phyloP scores from a whole-genome alignment of 1,140 invertebrate genomes.

The Anastrepha ludens region DNA sequence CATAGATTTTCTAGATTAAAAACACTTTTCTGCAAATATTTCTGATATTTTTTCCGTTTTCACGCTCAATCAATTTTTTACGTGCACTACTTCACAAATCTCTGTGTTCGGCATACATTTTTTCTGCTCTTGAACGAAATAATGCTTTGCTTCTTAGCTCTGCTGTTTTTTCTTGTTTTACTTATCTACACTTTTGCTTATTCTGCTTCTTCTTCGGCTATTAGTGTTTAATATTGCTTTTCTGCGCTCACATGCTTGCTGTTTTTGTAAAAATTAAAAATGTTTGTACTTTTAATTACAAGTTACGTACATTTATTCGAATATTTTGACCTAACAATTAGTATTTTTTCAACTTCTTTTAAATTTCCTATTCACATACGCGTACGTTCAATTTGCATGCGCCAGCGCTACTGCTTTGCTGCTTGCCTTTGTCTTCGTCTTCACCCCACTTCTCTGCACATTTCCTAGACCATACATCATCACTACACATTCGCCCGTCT shows the following conservation, averaged over 20 bases:
- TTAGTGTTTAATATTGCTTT: constrained; percentile 37
- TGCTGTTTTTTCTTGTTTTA: constrained; percentile 44
- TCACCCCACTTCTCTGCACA: constrained; percentile 3
- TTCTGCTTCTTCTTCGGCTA: constrained; percentile 47
- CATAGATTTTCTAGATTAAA: constrained; percentile 10
- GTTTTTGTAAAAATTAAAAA: constrained; percentile 30
- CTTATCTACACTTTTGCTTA: constrained; percentile 51
- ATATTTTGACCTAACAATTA: neutral
- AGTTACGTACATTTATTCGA: neutral
- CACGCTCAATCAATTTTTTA: neutral
- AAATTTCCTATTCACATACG: constrained; percentile 10
- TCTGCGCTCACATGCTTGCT: constrained; percentile 24
- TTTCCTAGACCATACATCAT: constrained; percentile 32
- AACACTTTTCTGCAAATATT: neutral
- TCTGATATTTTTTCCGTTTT: neutral
- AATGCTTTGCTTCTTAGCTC: constrained; percentile 33
- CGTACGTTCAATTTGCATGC: neutral
- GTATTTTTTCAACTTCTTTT: neutral
- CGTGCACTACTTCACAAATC: constrained; percentile 40
- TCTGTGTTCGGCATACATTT: constrained; percentile 26
- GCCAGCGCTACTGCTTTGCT: neutral
- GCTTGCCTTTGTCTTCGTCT: constrained; percentile 1
- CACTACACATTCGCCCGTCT: constrained; percentile 1
- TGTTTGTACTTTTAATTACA: constrained; percentile 17
- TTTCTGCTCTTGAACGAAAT: constrained; percentile 38